Evolutionary conservation across 2,888 invertebrate species (phyloP), one percentile per base, ranked within the genome.

Genomic region (Furcula furcula): DNA sequence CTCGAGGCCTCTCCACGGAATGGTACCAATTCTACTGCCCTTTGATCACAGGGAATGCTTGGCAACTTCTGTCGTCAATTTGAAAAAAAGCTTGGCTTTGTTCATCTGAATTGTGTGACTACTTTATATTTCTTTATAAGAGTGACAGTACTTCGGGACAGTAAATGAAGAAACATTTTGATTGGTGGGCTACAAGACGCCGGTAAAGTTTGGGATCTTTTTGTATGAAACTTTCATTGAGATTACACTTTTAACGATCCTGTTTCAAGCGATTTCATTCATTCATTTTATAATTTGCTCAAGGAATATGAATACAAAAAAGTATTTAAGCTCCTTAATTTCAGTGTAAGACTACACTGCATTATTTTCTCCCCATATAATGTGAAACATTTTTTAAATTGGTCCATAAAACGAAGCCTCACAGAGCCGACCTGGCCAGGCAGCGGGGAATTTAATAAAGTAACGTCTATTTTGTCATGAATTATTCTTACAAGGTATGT

Each of bases 381-480:
- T 72, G 72, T 73, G 65, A 70, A 77, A 73, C 73, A 75, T 76
- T 78, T 79, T 79, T 82, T 77, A 76, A 66, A 84, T 77, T 80
- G 77, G 67, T 68, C 70, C 65, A 81, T 86, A 84, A 85, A 82
- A 56, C 64, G 74, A 67, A 76, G 74, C 69, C 69, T 71, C 62
- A 60, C 65, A 64, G 66, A 67, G 74, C 71, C 62, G 41, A 66
- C 67, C 70, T 66, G 73, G 65, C 67, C 65, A 69, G 60, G 69
- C 58, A 63, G 70, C 58, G 66, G 65, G 59, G 73, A 82, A 76
- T 81, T 83, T 84, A 83, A 84, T 85, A 83, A 83, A 73, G 83
- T 72, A 68, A 76, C 71, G 64, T 70, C 67, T 76, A 74, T 76
- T 76, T 77, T 75, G 72, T 70, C 65, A 65, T 74, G 72, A 79